Evolutionary conservation across 2,888 invertebrate genomes (phyloP).

Genomic region (Tipula helvola): DNA sequence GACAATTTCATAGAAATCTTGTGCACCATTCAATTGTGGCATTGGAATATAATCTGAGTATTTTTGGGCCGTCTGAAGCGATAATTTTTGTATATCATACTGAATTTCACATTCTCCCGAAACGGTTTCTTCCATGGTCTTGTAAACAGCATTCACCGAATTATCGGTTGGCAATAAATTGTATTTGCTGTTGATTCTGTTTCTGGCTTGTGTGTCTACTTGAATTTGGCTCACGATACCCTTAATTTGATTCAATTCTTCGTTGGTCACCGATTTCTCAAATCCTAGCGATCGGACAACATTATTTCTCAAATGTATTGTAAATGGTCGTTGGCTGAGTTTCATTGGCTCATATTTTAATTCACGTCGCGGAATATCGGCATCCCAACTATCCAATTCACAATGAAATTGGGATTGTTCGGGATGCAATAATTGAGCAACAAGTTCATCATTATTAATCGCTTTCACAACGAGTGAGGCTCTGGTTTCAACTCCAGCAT

Average conservation of each 20-base stretch:
- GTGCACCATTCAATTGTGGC: constrained; percentile 36
- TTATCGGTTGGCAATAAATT: constrained; percentile 37
- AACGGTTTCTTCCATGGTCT: constrained; percentile 57
- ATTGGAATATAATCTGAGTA: constrained; percentile 41
- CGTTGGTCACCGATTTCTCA: constrained; percentile 40
- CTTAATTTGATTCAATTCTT: constrained; percentile 57
- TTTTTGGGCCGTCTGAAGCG: constrained; percentile 41
- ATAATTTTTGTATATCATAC: constrained; percentile 51
- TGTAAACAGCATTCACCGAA: constrained; percentile 44
- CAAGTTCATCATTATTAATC: constrained; percentile 36
- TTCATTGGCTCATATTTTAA: constrained; percentile 43
- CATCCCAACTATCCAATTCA: constrained; percentile 39
- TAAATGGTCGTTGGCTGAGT: constrained; percentile 45
- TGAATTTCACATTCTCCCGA: constrained; percentile 57
- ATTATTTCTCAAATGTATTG: constrained; percentile 47
- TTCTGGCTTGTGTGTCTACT: constrained; percentile 47
- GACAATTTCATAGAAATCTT: constrained; percentile 45
- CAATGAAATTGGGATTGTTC: constrained; percentile 43
- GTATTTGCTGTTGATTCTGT: constrained; percentile 37
- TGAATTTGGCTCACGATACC: constrained; percentile 56
- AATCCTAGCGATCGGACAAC: constrained; percentile 45
- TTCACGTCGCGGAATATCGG: constrained; percentile 36
- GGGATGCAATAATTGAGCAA: constrained; percentile 38
- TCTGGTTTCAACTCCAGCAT: constrained; percentile 41
- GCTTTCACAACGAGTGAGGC: constrained; percentile 44